Base-by-base conservation (phyloP, 2,113 vertebrate species). In the Leptocoma aspasia region DNA sequence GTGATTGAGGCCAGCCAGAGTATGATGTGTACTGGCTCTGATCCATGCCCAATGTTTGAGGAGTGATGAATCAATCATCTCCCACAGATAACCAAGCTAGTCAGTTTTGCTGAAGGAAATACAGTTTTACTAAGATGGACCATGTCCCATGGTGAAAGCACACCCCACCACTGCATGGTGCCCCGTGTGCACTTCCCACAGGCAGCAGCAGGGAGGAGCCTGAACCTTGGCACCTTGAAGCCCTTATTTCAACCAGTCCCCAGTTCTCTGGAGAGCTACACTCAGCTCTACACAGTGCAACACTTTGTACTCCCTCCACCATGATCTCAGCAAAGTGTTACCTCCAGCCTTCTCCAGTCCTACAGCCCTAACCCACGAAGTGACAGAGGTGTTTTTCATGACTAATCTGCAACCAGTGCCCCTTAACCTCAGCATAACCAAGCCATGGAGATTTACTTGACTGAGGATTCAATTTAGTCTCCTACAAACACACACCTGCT, bases 41-140 rank as follows among this genome's bases (percentile, higher is more conserved):
- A 68, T 15, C 53, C 44, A 39, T 0, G 1, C 5, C 12, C 1
- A 0, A 11, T 7, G 9, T 61, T 7, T 53, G 35, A 85, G 26
- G 30, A 69, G 52, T 3, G 2, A 31, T n/a, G 8, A 66, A 37
- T 57, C 77, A 69, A 41, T 33, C 41, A n/a, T 5, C 26, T 31
- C 53, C 50, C 30, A 56, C 0, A 35, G 39, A 52, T 10, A 56
- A 66, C 13, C 19, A 63, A 53, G 49, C 49, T 41, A 27, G 27
- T 39, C 49, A 82, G 44, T 68, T 75, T 61, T 71, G 65, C 42
- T 49, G n/a, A 90, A 82, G 53, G 22, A 73, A 81, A 35, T 8
- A n/a, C 13, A 72, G 15, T 57, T 87, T 84, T 47, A 54, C 44
- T 13, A 31, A 90, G 52, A 56, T 27, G 23, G 27, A 75, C 33